Evolutionary conservation across 2,888 invertebrate species (phyloP), one percentile per base, ranked within the genome.

Genomic region (Apotomis capreana): DNA sequence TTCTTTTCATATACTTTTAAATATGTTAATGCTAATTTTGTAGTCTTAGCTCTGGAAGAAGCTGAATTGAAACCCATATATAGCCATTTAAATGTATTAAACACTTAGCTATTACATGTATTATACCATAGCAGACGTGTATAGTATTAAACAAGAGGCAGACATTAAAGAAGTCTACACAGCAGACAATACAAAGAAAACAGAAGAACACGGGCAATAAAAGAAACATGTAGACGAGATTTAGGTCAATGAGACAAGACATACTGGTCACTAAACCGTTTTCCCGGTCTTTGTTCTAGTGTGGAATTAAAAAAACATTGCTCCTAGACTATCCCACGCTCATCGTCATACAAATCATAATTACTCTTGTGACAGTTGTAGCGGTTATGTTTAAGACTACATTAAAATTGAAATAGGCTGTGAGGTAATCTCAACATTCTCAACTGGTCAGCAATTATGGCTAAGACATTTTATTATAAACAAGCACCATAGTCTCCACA

Each of bases 341-440:
- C 62, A 26, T 61, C 40, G 5, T 40, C 2, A 49, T 57, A 57
- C 52, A 46, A 13, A 68, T 46, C 13, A 40, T 72, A 72, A 68
- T 72, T 72, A 71, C 62, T 51, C 62, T 44, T 63, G 68, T 72
- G 72, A 68, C 72, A 72, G 68, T 62, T 68, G 46, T 58, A 63
- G 58, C 52, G 68, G 57, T 72, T 63, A 68, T 67, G 57, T 63
- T 62, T 72, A 63, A 72, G 62, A 51, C 68, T 40, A 37, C 51
- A 68, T 68, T 52, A 49, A 72, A 68, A 68, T 72, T 68, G 62
- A 63, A 72, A 68, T 68, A 40, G 51, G n/a, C 37, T 52, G 10
- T 37, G 52, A 62, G 57, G 70, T 15, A 59, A 59, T 70, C 59
- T 64, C 67, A n/a, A 46, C 51, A 59, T 52, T 70, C 59, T 59